Evolutionary conservation across 2,113 vertebrate species (phyloP).

Genomic region (Apaloderma vittatum): DNA sequence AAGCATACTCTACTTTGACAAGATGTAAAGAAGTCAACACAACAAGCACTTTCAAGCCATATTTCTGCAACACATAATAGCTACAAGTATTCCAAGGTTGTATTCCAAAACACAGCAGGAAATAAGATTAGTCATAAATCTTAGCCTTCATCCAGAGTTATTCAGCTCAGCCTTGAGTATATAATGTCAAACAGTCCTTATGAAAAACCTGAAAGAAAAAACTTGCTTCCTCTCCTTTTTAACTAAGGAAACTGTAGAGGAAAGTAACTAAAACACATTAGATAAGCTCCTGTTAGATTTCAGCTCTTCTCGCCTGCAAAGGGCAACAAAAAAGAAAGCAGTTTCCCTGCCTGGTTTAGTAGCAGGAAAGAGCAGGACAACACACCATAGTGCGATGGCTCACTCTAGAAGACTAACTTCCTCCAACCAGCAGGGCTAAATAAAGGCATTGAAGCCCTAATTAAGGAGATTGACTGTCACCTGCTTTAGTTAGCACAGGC

Average conservation of each 20-base stretch:
- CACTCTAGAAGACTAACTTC: background rate
- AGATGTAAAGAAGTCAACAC: background rate
- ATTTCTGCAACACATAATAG: background rate
- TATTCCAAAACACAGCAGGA: background rate
- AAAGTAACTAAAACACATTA: background rate
- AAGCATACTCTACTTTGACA: background rate
- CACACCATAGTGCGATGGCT: rapidly evolving
- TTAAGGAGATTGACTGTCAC: background rate
- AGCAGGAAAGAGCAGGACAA: background rate
- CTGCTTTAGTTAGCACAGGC: background rate
- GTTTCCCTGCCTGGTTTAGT: background rate
- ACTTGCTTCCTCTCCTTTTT: background rate
- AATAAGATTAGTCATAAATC: background rate
- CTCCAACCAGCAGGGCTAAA: background rate
- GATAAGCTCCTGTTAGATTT: background rate
- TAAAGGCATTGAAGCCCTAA: background rate
- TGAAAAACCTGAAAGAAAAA: background rate
- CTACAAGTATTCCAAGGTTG: background rate
- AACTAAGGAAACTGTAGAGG: background rate
- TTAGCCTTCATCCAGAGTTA: background rate
- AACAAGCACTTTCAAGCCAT: background rate
- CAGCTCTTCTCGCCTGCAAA: background rate
- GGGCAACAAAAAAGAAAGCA: background rate
- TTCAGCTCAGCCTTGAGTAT: background rate
- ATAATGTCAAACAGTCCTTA: background rate